Evolutionary conservation across 2,113 vertebrate genomes (phyloP).

Genomic region (Hippocampus mohnikei): DNA sequence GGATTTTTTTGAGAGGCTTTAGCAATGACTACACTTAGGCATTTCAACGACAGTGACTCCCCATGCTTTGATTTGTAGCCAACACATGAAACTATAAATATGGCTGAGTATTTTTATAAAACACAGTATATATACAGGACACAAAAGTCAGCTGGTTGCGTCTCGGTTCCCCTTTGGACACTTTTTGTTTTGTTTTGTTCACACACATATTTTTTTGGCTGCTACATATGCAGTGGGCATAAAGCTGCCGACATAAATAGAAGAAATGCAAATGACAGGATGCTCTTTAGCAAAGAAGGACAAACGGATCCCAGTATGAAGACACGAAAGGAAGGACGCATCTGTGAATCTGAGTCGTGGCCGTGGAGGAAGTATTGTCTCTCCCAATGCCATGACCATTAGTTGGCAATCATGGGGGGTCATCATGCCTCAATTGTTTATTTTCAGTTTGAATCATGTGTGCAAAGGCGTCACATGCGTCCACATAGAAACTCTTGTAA

Average conservation of each 20-base stretch:
- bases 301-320: neutral
- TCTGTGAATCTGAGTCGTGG: neutral
- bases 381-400: conserved; percentile 9
- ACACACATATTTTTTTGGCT: too few species aligned
- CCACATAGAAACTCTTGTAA: neutral
- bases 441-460: neutral
- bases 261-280: neutral
- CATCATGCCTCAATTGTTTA: conserved; percentile 6
- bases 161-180: too few species aligned
- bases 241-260: neutral
- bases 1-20: too few species aligned
- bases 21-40: too few species aligned
- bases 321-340: neutral
- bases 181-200: too few species aligned
- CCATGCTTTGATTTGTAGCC: too few species aligned
- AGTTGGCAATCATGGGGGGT: conserved; percentile 8
- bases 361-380: conserved; percentile 13
- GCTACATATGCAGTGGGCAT: too few species aligned
- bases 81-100: too few species aligned
- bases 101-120: too few species aligned
- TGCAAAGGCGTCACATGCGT: neutral
- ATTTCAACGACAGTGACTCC: too few species aligned
- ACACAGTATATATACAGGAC: too few species aligned
- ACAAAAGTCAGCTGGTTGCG: too few species aligned
- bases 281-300: neutral